Percentiles rank a stretch among this genome's conserved stretches.
Conservation (phyloP, 1,140 invertebrate genomes). For the Drosophila sp. region DNA sequence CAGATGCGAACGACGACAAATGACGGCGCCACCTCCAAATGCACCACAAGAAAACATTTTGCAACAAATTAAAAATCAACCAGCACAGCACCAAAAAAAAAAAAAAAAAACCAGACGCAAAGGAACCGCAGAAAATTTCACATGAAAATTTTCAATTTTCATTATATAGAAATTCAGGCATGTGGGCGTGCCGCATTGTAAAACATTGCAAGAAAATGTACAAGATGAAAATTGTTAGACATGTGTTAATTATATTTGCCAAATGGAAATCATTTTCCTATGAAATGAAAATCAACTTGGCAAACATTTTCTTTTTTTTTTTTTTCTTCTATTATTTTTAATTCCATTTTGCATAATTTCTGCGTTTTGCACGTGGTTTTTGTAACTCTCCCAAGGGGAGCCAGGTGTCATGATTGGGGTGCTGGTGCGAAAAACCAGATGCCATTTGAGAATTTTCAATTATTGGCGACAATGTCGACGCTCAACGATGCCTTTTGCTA, state of each 20-base stretch:
- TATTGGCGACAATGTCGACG: slow-evolving; percentile 34
- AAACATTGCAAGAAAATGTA: slow-evolving; percentile 34
- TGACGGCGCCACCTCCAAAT: slow-evolving; percentile 41
- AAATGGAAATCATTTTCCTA: slow-evolving; percentile 3
- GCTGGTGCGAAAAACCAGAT: not conserved
- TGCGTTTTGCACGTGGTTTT: not conserved
- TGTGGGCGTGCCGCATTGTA: slow-evolving; percentile 36
- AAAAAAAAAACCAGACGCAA: not conserved
- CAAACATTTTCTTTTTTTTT: slow-evolving; percentile 5
- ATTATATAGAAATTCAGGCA: slow-evolving; percentile 15
- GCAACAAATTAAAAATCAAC: slow-evolving; percentile 13
- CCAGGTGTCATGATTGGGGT: not conserved
- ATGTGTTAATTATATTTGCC: slow-evolving; percentile 40
- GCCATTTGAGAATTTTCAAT: slow-evolving; percentile 37
- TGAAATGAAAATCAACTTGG: slow-evolving; percentile 7
- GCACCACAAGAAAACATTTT: slow-evolving; percentile 30
- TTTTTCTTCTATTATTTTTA: not conserved
- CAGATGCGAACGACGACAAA: slow-evolving; percentile 19
- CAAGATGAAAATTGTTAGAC: slow-evolving; percentile 9
- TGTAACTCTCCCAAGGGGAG: too few relatives aligned
- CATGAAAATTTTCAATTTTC: slow-evolving; percentile 13
- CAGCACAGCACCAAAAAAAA: not conserved
- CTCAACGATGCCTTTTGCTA: not conserved
- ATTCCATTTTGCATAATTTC: slow-evolving; percentile 2
- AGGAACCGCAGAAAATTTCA: not conserved